Percentiles rank a stretch among this genome's conserved stretches.
Conservation (phyloP, 1,140 invertebrate species). For the Eriosoma lanigerum region DNA sequence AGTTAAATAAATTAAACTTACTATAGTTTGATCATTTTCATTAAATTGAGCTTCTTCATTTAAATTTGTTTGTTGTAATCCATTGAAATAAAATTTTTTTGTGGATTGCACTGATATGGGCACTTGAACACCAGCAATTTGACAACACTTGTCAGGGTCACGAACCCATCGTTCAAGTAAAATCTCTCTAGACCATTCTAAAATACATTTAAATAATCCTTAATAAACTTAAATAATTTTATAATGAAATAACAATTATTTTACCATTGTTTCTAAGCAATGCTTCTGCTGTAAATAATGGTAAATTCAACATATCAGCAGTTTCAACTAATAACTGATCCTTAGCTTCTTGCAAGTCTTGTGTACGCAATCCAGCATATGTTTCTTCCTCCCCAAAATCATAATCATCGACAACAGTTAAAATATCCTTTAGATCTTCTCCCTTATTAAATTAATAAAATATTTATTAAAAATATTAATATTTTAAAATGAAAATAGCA, state of each 20-base stretch:
- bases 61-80: slow-evolving; percentile 31
- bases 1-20: not conserved
- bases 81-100: slow-evolving; percentile 39
- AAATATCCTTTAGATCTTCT: slow-evolving; percentile 56
- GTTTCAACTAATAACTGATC: slow-evolving; percentile 74
- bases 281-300: slow-evolving; percentile 73
- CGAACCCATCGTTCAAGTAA: slow-evolving; percentile 73
- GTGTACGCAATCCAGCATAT: slow-evolving; percentile 68
- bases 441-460: slow-evolving; percentile 18
- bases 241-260: slow-evolving; percentile 3
- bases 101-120: slow-evolving; percentile 60
- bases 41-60: slow-evolving; percentile 48
- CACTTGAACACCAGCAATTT: slow-evolving; percentile 68
- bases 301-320: slow-evolving; percentile 74
- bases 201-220: not conserved
- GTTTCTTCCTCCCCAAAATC: slow-evolving; percentile 61
- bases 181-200: slow-evolving; percentile 73
- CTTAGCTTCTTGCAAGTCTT: slow-evolving; percentile 76
- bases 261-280: slow-evolving; percentile 70
- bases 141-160: slow-evolving; percentile 69
- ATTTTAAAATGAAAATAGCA: no score
- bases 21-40: slow-evolving; percentile 38
- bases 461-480: not conserved
- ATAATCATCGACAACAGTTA: slow-evolving; percentile 60
- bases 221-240: not conserved